Percentiles rank a stretch among this genome's conserved stretches.
These are phyloP conservation scores for Solea solea DNA, from an alignment of 2,113 vertebrate species.

Conservation along the genomic window DNA sequence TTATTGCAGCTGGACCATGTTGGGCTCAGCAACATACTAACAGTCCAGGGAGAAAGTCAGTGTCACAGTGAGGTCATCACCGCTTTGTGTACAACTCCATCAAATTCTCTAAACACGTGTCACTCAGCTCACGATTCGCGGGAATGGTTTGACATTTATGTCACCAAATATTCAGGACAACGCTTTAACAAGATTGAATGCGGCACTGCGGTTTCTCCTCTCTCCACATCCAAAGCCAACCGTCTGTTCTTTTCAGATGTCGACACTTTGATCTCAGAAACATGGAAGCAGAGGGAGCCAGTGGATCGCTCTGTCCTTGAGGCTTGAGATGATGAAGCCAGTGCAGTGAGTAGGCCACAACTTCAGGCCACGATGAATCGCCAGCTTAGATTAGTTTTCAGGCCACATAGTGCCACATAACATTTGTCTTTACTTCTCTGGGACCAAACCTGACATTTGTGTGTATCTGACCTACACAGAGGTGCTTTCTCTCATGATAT, in stretches of 20 bases:
- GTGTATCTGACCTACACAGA: constrained; percentile 63
- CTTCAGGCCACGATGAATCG: constrained; percentile 64
- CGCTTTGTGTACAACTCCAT: constrained; percentile 67
- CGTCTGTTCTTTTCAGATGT: constrained; percentile 32
- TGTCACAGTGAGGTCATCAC: constrained; percentile 54
- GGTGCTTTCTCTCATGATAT: constrained; percentile 31
- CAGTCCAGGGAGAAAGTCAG: constrained; percentile 21
- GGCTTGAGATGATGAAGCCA: constrained; percentile 56
- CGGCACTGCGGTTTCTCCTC: constrained; percentile 50
- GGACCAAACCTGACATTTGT: constrained; percentile 68
- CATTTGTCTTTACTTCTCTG: constrained; percentile 69
- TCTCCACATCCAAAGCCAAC: constrained; percentile 43
- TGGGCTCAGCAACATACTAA: constrained; percentile 31
- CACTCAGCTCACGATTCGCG: constrained; percentile 31
- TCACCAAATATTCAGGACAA: constrained; percentile 53
- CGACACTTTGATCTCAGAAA: constrained; percentile 62
- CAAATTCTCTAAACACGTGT: constrained; percentile 61
- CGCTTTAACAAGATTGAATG: constrained; percentile 51
- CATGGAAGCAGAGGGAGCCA: constrained; percentile 45
- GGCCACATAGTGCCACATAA: constrained; percentile 60
- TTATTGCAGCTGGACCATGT: constrained; percentile 51
- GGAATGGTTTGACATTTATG: constrained; percentile 52
- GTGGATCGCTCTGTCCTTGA: constrained; percentile 47
- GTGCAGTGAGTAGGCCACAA: constrained; percentile 41
- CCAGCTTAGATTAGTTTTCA: constrained; percentile 58